These are phyloP conservation scores for Ostrea edulis DNA, from an alignment of 1,140 invertebrate genomes.

Conservation along the genomic window DNA sequence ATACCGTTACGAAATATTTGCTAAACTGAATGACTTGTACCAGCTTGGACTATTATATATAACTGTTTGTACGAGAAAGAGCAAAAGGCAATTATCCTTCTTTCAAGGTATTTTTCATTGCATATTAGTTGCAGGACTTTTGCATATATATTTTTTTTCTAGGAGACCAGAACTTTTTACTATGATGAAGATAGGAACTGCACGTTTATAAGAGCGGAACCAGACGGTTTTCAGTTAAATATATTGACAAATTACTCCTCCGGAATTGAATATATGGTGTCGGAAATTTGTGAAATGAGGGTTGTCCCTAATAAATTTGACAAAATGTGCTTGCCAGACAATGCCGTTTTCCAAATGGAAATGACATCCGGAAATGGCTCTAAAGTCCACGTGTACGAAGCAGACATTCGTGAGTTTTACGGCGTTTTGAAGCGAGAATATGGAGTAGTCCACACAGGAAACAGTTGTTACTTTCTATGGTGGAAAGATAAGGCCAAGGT, in stretches of 20 bases:
- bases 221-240: not conserved
- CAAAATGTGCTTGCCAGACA: not conserved
- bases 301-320: not conserved
- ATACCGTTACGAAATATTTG: no score
- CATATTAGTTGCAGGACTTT: no score
- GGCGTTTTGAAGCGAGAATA: not conserved
- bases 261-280: not conserved
- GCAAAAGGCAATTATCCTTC: no score
- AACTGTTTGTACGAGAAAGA: no score
- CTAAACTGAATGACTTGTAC: not conserved
- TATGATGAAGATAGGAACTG: slow-evolving; percentile 17
- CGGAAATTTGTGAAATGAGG: not conserved
- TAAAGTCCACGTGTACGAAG: not conserved
- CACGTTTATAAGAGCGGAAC: not conserved
- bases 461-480: slow-evolving; percentile 10
- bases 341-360: slow-evolving; percentile 10
- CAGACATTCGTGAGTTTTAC: not conserved
- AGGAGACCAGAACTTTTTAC: slow-evolving; percentile 5
- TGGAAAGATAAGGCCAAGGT: not conserved
- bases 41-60: no score
- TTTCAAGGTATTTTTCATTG: no score
- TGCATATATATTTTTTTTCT: not conserved
- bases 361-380: not conserved
- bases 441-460: not conserved
- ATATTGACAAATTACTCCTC: not conserved